Percentiles rank a stretch among this genome's conserved stretches.
Conservation (phyloP, 2,888 invertebrate genomes). For the Rugalucina vietnamica region DNA sequence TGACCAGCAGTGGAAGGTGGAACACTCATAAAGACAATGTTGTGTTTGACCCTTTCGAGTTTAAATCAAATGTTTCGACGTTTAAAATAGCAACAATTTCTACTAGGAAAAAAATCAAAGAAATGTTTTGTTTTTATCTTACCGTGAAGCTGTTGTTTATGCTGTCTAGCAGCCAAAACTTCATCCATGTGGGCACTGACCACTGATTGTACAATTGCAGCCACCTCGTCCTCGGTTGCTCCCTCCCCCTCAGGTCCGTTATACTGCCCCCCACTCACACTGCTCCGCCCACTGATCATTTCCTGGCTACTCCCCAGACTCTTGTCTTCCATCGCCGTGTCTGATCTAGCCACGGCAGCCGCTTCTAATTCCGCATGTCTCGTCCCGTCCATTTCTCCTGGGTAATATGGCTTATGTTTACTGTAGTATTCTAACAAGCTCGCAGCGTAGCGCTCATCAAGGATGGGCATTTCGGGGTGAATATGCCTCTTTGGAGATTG, state of each 20-base stretch:
- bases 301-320: conserved; percentile 3
- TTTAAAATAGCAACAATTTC: too few species aligned
- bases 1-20: too few species aligned
- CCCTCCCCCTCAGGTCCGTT: conserved; percentile 46
- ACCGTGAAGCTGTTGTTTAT: conserved; percentile 29
- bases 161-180: conserved; percentile 57
- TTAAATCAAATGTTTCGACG: too few species aligned
- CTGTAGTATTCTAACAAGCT: conserved; percentile 63
- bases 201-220: conserved; percentile 60
- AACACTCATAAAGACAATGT: too few species aligned
- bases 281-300: conserved; percentile 1
- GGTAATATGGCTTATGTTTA: conserved; percentile 63
- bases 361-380: conserved; percentile 50
- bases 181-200: conserved; percentile 65
- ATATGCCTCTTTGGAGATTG: conserved; percentile 59
- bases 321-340: neutral
- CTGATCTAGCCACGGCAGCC: conserved; percentile 31
- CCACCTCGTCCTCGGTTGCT: conserved; percentile 50
- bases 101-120: too few species aligned
- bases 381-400: conserved; percentile 48
- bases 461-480: conserved; percentile 47
- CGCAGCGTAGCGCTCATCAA: conserved; percentile 61
- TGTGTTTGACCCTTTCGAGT: too few species aligned
- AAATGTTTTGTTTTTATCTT: too few species aligned
- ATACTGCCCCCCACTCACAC: neutral